Evolutionary conservation across 92 coral and sea anemone genomes (phyloP).

Genomic region (Ricordea florida): DNA sequence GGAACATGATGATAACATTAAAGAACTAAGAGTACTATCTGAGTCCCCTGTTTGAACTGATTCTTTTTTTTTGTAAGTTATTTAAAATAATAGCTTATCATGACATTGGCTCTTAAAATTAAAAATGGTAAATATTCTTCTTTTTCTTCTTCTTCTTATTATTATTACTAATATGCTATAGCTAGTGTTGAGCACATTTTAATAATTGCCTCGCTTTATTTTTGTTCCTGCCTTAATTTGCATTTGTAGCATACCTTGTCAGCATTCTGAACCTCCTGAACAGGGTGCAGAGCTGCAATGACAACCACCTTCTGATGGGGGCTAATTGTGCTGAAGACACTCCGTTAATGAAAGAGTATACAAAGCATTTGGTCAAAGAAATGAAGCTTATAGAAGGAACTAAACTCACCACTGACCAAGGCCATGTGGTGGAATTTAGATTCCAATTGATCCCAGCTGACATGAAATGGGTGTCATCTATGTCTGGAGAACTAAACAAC

Average conservation of each 20-base stretch:
- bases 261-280: constrained; percentile 62
- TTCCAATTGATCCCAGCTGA: constrained; percentile 58
- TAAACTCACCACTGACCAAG: constrained; percentile 30
- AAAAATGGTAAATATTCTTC: too few species aligned
- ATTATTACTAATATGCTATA: too few species aligned
- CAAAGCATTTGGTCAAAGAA: constrained; percentile 44
- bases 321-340: constrained; percentile 64
- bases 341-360: constrained; percentile 48
- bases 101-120: too few species aligned
- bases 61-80: too few species aligned
- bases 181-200: too few species aligned
- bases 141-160: too few species aligned
- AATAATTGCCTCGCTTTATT: too few species aligned
- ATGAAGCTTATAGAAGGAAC: constrained; percentile 61
- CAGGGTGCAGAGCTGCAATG: constrained; percentile 66
- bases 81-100: too few species aligned
- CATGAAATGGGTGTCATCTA: constrained; percentile 67
- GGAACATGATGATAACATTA: too few species aligned
- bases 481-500: constrained; percentile 64
- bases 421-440: constrained; percentile 15
- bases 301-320: constrained; percentile 68
- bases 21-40: too few species aligned
- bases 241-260: constrained; percentile 58
- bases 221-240: too few species aligned
- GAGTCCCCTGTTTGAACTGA: too few species aligned